Evolutionary conservation across 2,888 invertebrate species (phyloP).

Genomic region (Anthrax anthrax): DNA sequence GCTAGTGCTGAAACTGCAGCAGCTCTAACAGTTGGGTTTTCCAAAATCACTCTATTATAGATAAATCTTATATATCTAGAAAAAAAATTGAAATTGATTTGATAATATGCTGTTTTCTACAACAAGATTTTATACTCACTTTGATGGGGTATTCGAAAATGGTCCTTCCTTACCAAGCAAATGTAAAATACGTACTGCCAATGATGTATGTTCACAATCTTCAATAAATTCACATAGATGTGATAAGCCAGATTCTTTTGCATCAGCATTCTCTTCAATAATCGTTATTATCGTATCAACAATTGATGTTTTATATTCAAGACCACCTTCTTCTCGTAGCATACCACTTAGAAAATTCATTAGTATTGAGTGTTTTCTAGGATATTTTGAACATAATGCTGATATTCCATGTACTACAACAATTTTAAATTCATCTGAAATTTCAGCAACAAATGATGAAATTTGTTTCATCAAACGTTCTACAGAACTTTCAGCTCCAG

Average conservation of each 20-base stretch:
- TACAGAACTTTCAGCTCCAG: slow-evolving; percentile 94
- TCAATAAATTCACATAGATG: slow-evolving; percentile 99
- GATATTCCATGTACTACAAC: slow-evolving; percentile 90
- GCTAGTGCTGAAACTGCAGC: slow-evolving; percentile 97
- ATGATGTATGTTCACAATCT: slow-evolving; percentile 94
- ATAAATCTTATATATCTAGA: slow-evolving; percentile 64
- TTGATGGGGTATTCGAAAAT: slow-evolving; percentile 81
- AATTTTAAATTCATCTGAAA: slow-evolving; percentile 98
- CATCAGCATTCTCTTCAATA: slow-evolving; percentile 95
- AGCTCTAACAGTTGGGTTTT: slow-evolving; percentile 87
- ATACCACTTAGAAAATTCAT: slow-evolving; percentile 96
- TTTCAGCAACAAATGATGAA: slow-evolving; percentile 94
- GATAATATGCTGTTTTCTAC: too few relatives aligned
- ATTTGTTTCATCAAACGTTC: slow-evolving; percentile 99
- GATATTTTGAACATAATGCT: slow-evolving; percentile 87
- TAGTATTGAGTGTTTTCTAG: slow-evolving; percentile 87
- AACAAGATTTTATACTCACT: slow-evolving; percentile 34
- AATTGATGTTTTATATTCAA: slow-evolving; percentile 96
- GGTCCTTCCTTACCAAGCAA: slow-evolving; percentile 95
- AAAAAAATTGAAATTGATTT: too few relatives aligned
- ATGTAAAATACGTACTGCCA: slow-evolving; percentile 93
- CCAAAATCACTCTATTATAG: slow-evolving; percentile 85
- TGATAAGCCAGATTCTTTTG: slow-evolving; percentile 90
- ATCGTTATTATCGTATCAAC: slow-evolving; percentile 96
- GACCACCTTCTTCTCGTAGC: slow-evolving; percentile 91